Percentiles rank a stretch among this genome's conserved stretches.
These are phyloP conservation scores for Hepsetus odoe DNA, from an alignment of 2,113 vertebrate genomes.

Conservation along the genomic window DNA sequence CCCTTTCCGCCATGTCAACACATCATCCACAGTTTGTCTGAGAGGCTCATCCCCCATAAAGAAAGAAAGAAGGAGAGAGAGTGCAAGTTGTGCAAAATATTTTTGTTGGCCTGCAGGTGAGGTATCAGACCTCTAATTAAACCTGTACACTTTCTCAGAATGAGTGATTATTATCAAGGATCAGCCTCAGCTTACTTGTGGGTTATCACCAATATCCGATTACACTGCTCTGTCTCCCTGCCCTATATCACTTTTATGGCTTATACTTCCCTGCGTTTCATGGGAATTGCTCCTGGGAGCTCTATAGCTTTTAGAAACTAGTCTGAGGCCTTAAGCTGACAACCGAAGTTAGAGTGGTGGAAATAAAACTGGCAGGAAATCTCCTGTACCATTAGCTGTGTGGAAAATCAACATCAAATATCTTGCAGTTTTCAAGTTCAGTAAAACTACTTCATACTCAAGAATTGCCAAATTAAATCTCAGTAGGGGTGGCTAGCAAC, in stretches of 20 bases:
- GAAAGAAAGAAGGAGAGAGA: no score
- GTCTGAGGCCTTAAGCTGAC: neutral
- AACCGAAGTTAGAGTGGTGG: neutral
- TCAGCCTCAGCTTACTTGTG: no score
- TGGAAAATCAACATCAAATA: neutral
- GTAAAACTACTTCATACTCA: neutral
- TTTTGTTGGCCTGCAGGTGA: no score
- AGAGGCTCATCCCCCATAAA: no score
- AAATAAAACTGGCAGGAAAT: slow-evolving; percentile 10
- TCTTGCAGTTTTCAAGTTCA: neutral
- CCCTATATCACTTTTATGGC: neutral
- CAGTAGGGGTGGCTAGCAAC: neutral
- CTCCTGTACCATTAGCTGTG: neutral
- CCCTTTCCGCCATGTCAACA: no score
- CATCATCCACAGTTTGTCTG: no score
- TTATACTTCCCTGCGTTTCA: neutral
- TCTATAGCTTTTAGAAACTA: neutral
- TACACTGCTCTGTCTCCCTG: neutral
- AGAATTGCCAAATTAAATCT: neutral
- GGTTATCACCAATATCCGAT: neutral
- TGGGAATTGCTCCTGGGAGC: slow-evolving; percentile 17
- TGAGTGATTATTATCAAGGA: no score
- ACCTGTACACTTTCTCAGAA: no score
- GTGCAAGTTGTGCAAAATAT: no score
- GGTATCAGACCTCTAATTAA: no score